A percentile compares a stretch with the other conserved stretches of the same genome.
Evolutionary conservation across 2,888 invertebrate species (phyloP).

Genomic region (Perizoma flavofasciatum): DNA sequence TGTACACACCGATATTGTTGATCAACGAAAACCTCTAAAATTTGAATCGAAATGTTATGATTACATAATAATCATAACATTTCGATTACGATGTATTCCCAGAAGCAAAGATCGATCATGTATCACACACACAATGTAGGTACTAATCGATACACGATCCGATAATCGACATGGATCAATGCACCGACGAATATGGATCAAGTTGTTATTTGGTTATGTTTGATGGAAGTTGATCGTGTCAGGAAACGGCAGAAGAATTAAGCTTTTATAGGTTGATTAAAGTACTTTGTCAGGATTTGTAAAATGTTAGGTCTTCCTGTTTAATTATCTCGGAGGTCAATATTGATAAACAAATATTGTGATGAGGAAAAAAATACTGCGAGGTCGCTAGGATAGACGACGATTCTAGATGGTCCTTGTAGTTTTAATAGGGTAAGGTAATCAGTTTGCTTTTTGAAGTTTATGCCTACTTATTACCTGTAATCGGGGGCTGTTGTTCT

Average conservation of each 20-base stretch:
- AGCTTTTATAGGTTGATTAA: neutral
- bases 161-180: slow-evolving; percentile 7
- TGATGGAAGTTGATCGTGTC: slow-evolving; percentile 1
- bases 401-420: no score
- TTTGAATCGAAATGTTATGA: no score
- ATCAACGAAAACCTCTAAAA: neutral
- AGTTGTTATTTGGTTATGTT: slow-evolving; percentile 16
- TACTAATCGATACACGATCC: slow-evolving; percentile 8
- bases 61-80: slow-evolving; percentile 14
- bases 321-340: neutral
- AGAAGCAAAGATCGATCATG: slow-evolving; percentile 4
- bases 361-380: no score
- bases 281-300: neutral
- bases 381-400: no score
- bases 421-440: no score
- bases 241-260: slow-evolving; percentile 5
- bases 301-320: neutral
- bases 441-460: no score
- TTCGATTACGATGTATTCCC: slow-evolving; percentile 10
- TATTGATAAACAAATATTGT: no score
- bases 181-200: slow-evolving; percentile 7
- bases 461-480: no score
- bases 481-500: no score
- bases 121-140: slow-evolving; percentile 3
- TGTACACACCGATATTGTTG: no score